phyloP scores from a whole-genome alignment of 53 echinoderm and acorn worm species.

The Stichopus horrens region DNA sequence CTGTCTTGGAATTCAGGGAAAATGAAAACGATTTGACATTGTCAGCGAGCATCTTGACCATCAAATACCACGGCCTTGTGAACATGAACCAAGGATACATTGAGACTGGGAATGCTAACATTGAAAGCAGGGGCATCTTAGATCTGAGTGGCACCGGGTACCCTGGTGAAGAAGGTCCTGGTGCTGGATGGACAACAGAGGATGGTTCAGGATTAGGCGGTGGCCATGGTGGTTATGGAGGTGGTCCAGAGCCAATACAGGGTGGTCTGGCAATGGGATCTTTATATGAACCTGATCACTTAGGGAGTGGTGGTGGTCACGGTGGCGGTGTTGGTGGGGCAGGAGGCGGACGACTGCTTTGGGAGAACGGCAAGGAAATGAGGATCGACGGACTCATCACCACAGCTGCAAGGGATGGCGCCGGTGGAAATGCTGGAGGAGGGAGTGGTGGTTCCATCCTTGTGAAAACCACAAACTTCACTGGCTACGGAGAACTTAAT shows the following conservation, averaged over 20 bases:
- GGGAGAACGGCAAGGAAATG: conserved; percentile 75
- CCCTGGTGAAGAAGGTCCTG: conserved; percentile 66
- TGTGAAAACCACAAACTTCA: conserved; percentile 81
- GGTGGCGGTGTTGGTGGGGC: conserved; percentile 77
- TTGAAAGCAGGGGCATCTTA: conserved; percentile 80
- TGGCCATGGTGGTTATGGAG: conserved; percentile 88
- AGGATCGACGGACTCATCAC: conserved; percentile 72
- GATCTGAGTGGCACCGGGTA: conserved; percentile 78
- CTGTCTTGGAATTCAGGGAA: conserved; percentile 65
- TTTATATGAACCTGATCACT: conserved; percentile 65
- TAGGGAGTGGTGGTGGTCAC: conserved; percentile 87
- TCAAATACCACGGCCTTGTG: conserved; percentile 79
- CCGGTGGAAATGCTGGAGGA: conserved; percentile 66
- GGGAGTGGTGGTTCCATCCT: conserved; percentile 87
- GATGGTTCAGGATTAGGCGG: conserved; percentile 74
- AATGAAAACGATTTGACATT: conserved; percentile 71
- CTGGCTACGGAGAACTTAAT: conserved; percentile 86
- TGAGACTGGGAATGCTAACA: conserved; percentile 70
- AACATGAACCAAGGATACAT: conserved; percentile 83
- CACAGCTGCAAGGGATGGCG: conserved; percentile 62
- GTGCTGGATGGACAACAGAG: conserved; percentile 67
- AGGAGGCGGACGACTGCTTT: conserved; percentile 77
- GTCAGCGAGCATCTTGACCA: conserved; percentile 65
- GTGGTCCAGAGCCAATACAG: conserved; percentile 68
- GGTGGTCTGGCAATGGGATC: conserved; percentile 81